Percentiles rank a stretch among this genome's conserved stretches.
Conservation (phyloP, 2,797 vertebrate genomes). For the Lindbergichthys nudifrons region DNA sequence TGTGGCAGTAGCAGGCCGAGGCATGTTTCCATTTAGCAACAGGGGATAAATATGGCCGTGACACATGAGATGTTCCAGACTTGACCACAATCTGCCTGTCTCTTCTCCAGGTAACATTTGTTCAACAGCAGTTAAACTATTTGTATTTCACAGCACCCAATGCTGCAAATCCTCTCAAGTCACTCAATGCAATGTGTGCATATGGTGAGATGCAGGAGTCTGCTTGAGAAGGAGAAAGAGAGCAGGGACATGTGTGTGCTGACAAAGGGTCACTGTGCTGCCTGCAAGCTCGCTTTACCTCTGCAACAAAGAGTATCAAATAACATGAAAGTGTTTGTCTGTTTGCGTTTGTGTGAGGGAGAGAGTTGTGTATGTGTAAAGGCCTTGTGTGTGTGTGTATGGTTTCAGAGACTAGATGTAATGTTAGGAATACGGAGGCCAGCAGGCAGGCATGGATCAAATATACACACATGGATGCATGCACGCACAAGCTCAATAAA, state of each 20-base stretch:
- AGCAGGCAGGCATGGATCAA: conserved; percentile 47
- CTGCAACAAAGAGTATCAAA: conserved; percentile 61
- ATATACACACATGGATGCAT: conserved; percentile 43
- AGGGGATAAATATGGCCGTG: conserved; percentile 75
- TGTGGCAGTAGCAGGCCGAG: conserved; percentile 66
- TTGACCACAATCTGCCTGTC: conserved; percentile 74
- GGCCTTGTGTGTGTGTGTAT: conserved; percentile 6
- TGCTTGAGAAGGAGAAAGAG: conserved; percentile 18
- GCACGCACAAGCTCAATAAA: conserved; percentile 45
- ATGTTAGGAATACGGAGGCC: conserved; percentile 57
- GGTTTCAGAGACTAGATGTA: conserved; percentile 23
- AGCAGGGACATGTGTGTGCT: conserved; percentile 27
- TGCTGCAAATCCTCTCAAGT: conserved; percentile 66
- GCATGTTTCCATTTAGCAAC: conserved; percentile 76
- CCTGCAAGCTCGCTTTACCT: conserved; percentile 48
- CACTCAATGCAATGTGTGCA: conserved; percentile 32
- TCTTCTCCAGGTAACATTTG: conserved; percentile 70
- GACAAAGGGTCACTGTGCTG: conserved; percentile 55
- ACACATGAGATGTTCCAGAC: conserved; percentile 81
- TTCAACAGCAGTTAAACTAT: conserved; percentile 71
- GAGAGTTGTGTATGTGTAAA: background rate
- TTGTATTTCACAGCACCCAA: conserved; percentile 69
- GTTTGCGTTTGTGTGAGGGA: conserved; percentile 14
- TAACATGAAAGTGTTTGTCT: conserved; percentile 32
- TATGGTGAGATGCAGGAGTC: background rate